Percentiles rank a stretch among this genome's conserved stretches.
phyloP scores from a whole-genome alignment of 1,140 invertebrate species.

The Pseudoatta argentina region DNA sequence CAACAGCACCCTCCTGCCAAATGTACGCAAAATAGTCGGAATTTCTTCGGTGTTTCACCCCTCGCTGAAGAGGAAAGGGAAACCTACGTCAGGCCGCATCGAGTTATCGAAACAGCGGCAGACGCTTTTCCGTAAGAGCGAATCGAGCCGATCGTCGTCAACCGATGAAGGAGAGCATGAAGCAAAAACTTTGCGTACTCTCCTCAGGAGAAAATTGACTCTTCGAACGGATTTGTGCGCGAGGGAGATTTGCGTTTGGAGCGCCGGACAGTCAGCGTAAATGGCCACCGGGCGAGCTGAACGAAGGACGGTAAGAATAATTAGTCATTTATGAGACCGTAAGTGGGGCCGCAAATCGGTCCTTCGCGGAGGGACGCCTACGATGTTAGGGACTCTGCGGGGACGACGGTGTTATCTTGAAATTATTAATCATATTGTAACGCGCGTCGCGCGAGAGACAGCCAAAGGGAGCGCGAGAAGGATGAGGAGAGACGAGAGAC shows the following conservation, averaged over 20 bases:
- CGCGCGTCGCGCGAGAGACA: constrained; percentile 67
- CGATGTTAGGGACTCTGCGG: constrained; percentile 70
- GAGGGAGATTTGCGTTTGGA: constrained; percentile 46
- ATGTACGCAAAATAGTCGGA: constrained; percentile 81
- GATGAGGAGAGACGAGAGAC: constrained; percentile 63
- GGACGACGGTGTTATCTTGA: constrained; percentile 81
- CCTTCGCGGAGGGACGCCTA: constrained; percentile 76
- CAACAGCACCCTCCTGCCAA: constrained; percentile 64
- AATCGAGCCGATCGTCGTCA: constrained; percentile 24
- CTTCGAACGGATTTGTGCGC: constrained; percentile 7
- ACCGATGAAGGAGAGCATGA: not conserved
- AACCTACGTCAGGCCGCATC: constrained; percentile 13
- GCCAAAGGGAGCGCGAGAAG: constrained; percentile 34
- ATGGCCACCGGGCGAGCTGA: constrained; percentile 41
- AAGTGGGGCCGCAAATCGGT: constrained; percentile 83
- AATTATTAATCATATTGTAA: constrained; percentile 86
- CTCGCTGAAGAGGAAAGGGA: constrained; percentile 23
- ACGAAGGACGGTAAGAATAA: constrained; percentile 76
- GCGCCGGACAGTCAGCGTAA: constrained; percentile 15
- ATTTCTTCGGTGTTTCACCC: constrained; percentile 72
- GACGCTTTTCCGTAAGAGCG: constrained; percentile 27
- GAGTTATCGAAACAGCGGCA: constrained; percentile 43
- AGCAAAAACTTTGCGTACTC: not conserved
- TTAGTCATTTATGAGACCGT: constrained; percentile 85
- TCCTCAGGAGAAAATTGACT: constrained; percentile 4